Conservation (phyloP, 2,888 invertebrate genomes). For the Sinohyriopsis cumingii region DNA sequence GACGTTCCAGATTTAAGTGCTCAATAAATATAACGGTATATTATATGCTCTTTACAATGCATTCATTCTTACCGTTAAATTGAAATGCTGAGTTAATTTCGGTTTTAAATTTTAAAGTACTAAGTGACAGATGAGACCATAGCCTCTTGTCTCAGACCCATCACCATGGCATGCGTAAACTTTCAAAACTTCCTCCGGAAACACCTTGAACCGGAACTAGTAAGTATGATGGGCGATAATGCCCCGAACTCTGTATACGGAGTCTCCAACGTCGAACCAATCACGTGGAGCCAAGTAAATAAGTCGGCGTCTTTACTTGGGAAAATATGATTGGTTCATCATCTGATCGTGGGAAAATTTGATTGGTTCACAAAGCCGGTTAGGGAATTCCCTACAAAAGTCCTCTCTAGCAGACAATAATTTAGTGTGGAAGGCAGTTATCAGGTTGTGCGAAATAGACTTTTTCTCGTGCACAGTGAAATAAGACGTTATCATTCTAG, state of each 20-base stretch:
- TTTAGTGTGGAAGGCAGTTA: slow-evolving; percentile 10
- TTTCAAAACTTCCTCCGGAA: slow-evolving; percentile 21
- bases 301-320: slow-evolving; percentile 57
- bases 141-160: background rate
- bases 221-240: slow-evolving; percentile 8
- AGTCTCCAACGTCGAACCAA: slow-evolving; percentile 38
- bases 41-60: no score
- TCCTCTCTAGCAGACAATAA: slow-evolving; percentile 1
- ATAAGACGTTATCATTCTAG: slow-evolving; percentile 11
- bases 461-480: slow-evolving; percentile 1
- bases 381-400: slow-evolving; percentile 53
- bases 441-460: slow-evolving; percentile 10
- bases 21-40: no score
- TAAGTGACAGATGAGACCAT: background rate
- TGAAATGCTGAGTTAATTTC: no score
- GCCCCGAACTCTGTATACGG: background rate
- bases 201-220: slow-evolving; percentile 10
- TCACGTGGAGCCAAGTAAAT: slow-evolving; percentile 59
- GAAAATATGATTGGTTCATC: slow-evolving; percentile 52
- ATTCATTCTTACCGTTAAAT: no score
- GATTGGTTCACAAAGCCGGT: slow-evolving; percentile 49
- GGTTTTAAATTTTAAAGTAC: no score
- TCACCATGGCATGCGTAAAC: slow-evolving; percentile 6
- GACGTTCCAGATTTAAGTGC: no score
- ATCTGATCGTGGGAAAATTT: slow-evolving; percentile 50